These are phyloP conservation scores for Syrrhaptes paradoxus DNA, from an alignment of 2,113 vertebrate genomes.

Conservation along the genomic window DNA sequence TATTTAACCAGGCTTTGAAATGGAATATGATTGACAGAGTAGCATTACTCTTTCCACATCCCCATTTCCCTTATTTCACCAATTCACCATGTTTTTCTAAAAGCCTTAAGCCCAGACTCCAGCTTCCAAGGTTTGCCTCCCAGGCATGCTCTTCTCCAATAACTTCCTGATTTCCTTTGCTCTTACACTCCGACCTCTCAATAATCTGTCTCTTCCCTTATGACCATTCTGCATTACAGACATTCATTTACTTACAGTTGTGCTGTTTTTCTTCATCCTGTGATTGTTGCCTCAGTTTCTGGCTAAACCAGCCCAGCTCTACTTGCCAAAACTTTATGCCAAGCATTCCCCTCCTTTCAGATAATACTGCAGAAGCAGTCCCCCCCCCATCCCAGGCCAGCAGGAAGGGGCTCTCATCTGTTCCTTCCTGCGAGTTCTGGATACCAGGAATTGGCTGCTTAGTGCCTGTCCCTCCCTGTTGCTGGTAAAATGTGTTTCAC, in stretches of 20 bases:
- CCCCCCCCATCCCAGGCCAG: neutral
- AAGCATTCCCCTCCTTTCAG: neutral
- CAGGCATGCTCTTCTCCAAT: neutral
- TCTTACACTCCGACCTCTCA: neutral
- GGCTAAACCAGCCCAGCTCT: neutral
- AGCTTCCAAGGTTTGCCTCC: neutral
- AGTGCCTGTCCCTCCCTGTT: neutral
- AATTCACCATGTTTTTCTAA: neutral
- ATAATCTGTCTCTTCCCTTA: neutral
- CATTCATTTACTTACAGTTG: neutral
- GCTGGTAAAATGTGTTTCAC: neutral
- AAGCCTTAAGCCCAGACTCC: neutral
- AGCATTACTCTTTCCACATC: neutral
- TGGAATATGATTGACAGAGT: neutral
- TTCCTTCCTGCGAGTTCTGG: neutral
- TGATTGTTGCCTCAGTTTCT: neutral
- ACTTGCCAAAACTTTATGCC: neutral
- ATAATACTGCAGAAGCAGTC: neutral
- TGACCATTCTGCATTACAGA: accelerated
- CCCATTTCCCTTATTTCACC: neutral
- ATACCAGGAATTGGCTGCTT: neutral
- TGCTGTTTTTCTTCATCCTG: neutral
- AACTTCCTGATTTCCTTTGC: neutral
- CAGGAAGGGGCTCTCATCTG: neutral
- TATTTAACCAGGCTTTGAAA: slow-evolving; percentile 15